Conservation (phyloP, 2,113 vertebrate genomes). For the Cavia aperea region DNA sequence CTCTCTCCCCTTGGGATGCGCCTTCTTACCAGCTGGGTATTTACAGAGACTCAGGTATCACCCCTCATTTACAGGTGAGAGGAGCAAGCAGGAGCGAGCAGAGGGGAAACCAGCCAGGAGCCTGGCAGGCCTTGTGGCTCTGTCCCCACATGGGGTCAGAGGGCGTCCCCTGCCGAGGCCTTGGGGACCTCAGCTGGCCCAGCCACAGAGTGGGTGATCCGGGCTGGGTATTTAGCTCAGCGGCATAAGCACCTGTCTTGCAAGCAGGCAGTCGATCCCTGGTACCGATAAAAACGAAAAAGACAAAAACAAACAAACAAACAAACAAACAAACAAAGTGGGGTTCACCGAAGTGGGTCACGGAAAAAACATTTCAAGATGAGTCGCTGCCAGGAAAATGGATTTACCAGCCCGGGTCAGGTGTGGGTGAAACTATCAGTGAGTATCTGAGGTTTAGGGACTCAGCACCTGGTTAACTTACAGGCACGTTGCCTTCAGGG, state of each 20-base stretch:
- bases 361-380: background rate
- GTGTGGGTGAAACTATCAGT: background rate
- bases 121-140: background rate
- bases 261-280: no score
- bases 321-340: background rate
- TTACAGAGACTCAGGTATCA: accelerated
- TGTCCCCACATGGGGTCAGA: background rate
- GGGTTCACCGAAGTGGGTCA: background rate
- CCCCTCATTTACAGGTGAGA: background rate
- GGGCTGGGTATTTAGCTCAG: no score
- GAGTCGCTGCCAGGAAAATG: background rate
- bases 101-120: background rate
- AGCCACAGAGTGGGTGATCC: background rate
- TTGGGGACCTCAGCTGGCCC: background rate
- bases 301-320: no score
- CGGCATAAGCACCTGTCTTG: no score
- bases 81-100: background rate
- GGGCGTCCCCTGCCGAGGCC: background rate
- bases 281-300: no score
- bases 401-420: background rate
- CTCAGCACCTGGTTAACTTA: background rate
- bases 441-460: background rate
- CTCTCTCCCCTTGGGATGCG: background rate
- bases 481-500: background rate
- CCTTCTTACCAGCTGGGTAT: background rate